Base-by-base conservation (phyloP, 23 tunicate genomes). In the Trididemnum clinides region DNA sequence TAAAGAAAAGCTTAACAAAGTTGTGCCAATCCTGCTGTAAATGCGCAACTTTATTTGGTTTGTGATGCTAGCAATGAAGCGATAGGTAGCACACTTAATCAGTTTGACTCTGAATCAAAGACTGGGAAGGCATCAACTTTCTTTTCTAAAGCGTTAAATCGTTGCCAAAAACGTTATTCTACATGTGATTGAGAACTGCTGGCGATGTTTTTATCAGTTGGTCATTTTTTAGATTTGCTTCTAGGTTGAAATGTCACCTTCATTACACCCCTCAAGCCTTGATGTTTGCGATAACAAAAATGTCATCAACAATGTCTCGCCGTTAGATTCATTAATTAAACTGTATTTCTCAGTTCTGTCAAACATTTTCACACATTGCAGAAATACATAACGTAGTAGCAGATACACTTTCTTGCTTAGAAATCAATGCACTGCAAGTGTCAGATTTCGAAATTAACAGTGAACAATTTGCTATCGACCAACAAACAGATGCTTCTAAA, bases 201-300 rank as follows among this genome's bases (percentile, higher is more conserved):
- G 84, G 66, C 66, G 3, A 3, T n/a, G 5, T 59, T 10, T n/a
- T n/a, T n/a, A n/a, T n/a, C n/a, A n/a, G n/a, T n/a, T n/a, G n/a
- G n/a, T n/a, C n/a, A n/a, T n/a, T 59, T 59, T 59, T 76, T 77
- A 0, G 37, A 49, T 2, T 18, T 64, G 1, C 50, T 82, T 39
- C 34, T 23, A n/a, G 86, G 86, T 28, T 32, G 86, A 1, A 26
- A 34, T 3, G 28, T 82, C 33, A 64, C 31, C 20, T 26, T 82
- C 1, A 58, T 82, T 1, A 82, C 77, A 6, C 77, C 64, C 26
- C 86, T 64, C 64, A 64, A 65, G 21, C 85, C 85, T 15, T 44
- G 12, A 44, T 15, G 15, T 44, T 44, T 44, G 10, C 54, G 54
- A 44, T 44, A 15, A 15, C 10, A 44, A 44, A 44, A 15, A 44